Evolutionary conservation across 2,797 vertebrate species (phyloP), one percentile per base, ranked within the genome.

Genomic region (Luscinia megarhynchos): DNA sequence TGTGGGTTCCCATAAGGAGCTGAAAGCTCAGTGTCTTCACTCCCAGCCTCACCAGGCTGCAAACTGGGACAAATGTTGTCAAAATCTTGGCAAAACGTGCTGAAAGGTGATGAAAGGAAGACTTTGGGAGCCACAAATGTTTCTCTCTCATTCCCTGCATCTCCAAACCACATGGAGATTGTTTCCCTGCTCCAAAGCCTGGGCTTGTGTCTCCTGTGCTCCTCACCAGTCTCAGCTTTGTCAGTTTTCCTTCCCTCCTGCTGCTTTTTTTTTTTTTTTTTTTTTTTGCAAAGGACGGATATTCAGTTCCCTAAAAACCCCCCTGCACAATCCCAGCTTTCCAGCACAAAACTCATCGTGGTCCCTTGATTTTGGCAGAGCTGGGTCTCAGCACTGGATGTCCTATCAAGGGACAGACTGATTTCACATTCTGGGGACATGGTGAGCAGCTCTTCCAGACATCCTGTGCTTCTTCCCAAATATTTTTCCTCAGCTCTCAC

Each of bases 61-160:
- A 24, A 67, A 74, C 15, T n/a, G 55, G 46, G 46, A 81, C 20
- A 69, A 51, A 78, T 11, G 12, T 11, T 83, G 57, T 43, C 78
- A 51, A 75, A 94, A 45, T 34, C 23, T 2, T 30, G 40, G 29
- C 48, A 40, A 51, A 13, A 34, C 5, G 38, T 38, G 46, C 51
- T 81, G 62, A 81, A 93, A 94, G 66, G 89, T 84, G 87, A 43
- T 20, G 83, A 94, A 94, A 93, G 29, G 46, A 66, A 68, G 55
- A 76, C 48, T 87, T 90, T 18, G 29, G 40, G 80, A 87, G n/a
- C 11, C 73, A 30, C 36, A 63, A 3, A 81, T 67, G 40, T 88
- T 90, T 64, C 57, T 43, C 50, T 72, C 45, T n/a, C 58, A 14
- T 53, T 86, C 66, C 5, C 63, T 41, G n/a, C 3, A 3, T 78